Evolutionary conservation across 1,140 invertebrate genomes (phyloP), one percentile per base, ranked within the genome.

Genomic region (Meloidogyne floridensis): DNA sequence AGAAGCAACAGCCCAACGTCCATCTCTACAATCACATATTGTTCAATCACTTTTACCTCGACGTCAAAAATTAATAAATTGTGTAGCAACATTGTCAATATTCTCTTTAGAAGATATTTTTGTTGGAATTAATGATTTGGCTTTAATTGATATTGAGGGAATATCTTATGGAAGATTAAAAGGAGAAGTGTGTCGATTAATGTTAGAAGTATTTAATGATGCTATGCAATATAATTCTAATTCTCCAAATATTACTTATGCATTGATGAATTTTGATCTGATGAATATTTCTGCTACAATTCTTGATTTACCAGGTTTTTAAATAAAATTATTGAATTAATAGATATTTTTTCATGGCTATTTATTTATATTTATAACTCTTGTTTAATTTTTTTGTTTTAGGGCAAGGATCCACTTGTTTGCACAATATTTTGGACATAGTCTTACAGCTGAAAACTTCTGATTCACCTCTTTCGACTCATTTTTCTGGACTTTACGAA

Each of bases 151-250:
- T 18, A 15, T 84, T 9, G 83, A 84, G 5, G 18, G 8, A 7
- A 13, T 53, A 11, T 42, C 72, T 1, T 13, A 43, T 70, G 65
- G 65, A 18, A 71, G 84, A 76, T 47, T 86, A n/a, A 54, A 79
- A 32, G 84, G 84, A 4, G 84, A 85, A 75, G 75, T 85, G 13
- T 83, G 54, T 79, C 80, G 84, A 18, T 54, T 75, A n/a, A 73
- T 85, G 54, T 42, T 85, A 53, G 84, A 85, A 75, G 71, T 77
- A 10, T 79, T 81, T 59, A 86, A 80, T 72, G 84, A 85, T 65
- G 69, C 84, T 2, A 47, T 85, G 10, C 74, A 85, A 73, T 72
- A 71, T 11, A 80, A 81, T 79, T 70, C 79, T 54, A 43, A 51
- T 47, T 56, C n/a, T 10, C 75, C 84, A 56, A 85, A 85, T 72